These are phyloP conservation scores for Ptychadena robeensis DNA, from an alignment of 2,797 vertebrate species.

Conservation along the genomic window DNA sequence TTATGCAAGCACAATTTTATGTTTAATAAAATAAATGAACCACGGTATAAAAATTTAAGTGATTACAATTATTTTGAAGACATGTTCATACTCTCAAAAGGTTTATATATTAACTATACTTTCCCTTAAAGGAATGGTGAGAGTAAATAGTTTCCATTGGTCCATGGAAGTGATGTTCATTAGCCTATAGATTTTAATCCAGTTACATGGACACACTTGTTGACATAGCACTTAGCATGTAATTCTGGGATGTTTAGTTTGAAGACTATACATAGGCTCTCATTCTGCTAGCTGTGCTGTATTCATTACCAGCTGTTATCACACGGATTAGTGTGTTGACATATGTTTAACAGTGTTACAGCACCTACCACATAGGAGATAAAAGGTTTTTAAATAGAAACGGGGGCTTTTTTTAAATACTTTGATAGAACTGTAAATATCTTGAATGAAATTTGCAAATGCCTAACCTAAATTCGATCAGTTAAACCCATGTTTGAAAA, in stretches of 20 bases:
- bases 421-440: background rate
- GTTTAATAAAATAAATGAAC: background rate
- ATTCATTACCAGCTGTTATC: slow-evolving; percentile 45
- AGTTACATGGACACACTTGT: slow-evolving; percentile 11
- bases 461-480: background rate
- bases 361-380: slow-evolving; percentile 24
- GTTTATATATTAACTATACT: background rate
- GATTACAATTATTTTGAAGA: background rate
- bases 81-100: background rate
- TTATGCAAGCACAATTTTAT: too few species aligned
- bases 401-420: background rate
- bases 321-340: slow-evolving; percentile 38
- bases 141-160: background rate
- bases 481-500: background rate
- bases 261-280: background rate
- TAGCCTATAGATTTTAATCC: background rate
- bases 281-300: slow-evolving; percentile 4
- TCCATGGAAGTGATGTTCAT: background rate
- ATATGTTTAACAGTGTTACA: slow-evolving; percentile 19
- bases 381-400: slow-evolving; percentile 20
- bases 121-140: background rate
- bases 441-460: background rate
- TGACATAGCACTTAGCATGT: slow-evolving; percentile 19
- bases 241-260: background rate
- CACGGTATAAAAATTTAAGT: background rate